Conservation (phyloP, 2,113 vertebrate species). For the Chaenocephalus aceratus region DNA sequence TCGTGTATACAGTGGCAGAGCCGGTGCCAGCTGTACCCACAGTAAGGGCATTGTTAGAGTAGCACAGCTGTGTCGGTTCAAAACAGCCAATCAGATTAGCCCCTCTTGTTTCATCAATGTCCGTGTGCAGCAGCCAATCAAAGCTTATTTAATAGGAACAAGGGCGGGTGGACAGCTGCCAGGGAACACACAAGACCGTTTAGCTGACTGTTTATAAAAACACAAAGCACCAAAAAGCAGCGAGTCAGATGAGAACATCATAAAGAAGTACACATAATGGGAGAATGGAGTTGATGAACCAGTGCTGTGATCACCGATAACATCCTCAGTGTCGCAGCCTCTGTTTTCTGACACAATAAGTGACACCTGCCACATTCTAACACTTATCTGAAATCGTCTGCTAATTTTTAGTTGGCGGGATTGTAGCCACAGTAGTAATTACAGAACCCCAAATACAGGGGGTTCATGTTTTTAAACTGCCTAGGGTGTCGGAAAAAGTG, state of each 20-base stretch:
- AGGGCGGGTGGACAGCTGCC: slow-evolving; percentile 1
- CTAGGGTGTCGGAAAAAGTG: background rate
- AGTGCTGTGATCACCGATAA: background rate
- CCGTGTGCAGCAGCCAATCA: slow-evolving; percentile 9
- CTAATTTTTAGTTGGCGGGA: background rate
- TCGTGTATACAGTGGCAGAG: slow-evolving; percentile 9
- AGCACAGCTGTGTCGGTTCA: slow-evolving; percentile 54
- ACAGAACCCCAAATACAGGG: background rate
- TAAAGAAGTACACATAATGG: background rate
- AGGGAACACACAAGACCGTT: slow-evolving; percentile 15
- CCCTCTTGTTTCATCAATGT: background rate
- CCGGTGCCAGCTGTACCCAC: slow-evolving; percentile 33
- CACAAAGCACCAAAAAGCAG: slow-evolving; percentile 1
- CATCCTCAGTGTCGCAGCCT: background rate
- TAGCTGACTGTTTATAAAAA: background rate
- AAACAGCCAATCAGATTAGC: slow-evolving; percentile 46
- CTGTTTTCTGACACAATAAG: background rate
- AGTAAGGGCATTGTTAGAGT: slow-evolving; percentile 47
- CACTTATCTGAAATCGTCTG: background rate
- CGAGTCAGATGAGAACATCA: background rate
- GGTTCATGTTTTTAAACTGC: background rate
- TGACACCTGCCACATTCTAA: slow-evolving; percentile 1
- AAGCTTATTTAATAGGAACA: background rate
- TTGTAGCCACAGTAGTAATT: background rate
- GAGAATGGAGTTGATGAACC: background rate